Percentiles rank a stretch among this genome's conserved stretches.
These are phyloP conservation scores for Condylura cristata DNA, from an alignment of 2,113 vertebrate genomes.

Conservation along the genomic window DNA sequence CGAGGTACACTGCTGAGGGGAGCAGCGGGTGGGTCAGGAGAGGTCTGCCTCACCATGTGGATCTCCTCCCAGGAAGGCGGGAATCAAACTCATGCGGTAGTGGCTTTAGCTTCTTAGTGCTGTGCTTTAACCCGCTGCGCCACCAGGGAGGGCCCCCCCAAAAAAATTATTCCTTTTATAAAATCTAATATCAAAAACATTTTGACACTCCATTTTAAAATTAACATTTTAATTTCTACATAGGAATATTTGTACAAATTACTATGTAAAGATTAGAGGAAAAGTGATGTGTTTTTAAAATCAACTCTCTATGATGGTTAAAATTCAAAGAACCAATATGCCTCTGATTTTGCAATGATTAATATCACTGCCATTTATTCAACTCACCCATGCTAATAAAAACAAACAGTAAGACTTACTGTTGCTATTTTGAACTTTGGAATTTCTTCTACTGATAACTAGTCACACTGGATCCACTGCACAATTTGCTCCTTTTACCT, in stretches of 20 bases:
- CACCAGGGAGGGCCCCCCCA: too few relatives aligned
- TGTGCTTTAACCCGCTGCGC: too few relatives aligned
- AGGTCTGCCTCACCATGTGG: too few relatives aligned
- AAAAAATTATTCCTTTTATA: neutral
- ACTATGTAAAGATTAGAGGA: neutral
- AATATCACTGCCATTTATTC: neutral
- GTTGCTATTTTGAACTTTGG: neutral
- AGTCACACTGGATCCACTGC: neutral
- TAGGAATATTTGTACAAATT: neutral
- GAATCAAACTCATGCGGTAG: too few relatives aligned
- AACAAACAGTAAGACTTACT: neutral
- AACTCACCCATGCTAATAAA: neutral
- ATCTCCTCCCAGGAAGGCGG: too few relatives aligned
- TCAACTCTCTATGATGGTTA: neutral
- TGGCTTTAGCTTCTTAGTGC: too few relatives aligned
- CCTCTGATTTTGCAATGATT: neutral
- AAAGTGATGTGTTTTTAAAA: neutral
- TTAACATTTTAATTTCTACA: neutral
- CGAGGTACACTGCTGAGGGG: too few relatives aligned
- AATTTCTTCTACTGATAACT: neutral
- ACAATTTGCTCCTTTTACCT: neutral
- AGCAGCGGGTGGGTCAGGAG: too few relatives aligned
- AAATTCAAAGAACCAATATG: neutral
- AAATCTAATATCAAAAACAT: slow-evolving; percentile 15
- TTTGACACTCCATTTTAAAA: neutral